Evolutionary conservation across 2,113 vertebrate species (phyloP), one percentile per base, ranked within the genome.

Genomic region (Neopipo cinnamomea): DNA sequence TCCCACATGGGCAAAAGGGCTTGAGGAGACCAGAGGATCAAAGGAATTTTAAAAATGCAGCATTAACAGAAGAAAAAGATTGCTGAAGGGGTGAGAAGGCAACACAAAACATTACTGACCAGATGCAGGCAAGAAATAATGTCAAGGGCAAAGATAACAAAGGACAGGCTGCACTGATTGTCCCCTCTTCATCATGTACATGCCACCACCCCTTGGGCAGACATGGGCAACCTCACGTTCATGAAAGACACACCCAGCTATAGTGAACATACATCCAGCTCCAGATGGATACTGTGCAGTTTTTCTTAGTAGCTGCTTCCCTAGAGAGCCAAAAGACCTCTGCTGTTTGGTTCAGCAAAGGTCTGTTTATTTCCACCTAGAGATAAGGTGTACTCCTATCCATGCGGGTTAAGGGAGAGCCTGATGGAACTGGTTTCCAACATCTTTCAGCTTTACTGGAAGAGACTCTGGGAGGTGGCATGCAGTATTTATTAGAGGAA

Each of bases 121-220:
- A 31, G 55, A 46, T 21, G 5, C 8, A 66, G 25, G 9, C 39
- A 35, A 50, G n/a, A 37, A 71, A 15, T 49, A 62, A 61, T 30
- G 10, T 53, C 41, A 50, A 71, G 11, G 25, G 11, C 25, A 53
- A 33, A 62, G 6, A 15, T 19, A 56, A 52, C 2, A 49, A 71
- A 77, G 46, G 62, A 14, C 9, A 53, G 49, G 44, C 7, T 46
- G 1, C 31, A 9, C 0, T 14, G 30, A 22, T 9, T 16, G 23
- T 16, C 23, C 13, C 47, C 31, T 28, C 1, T 12, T 74, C 33
- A 22, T 52, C 52, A 41, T 0, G 0, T 2, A 7, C 0, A 0
- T 27, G 15, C 33, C 74, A 77, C n/a, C 24, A 28, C 13, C 30
- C 47, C 39, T 25, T 21, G 33, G 75, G 33, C 27, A 74, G 42